These are phyloP conservation scores for Danio kyathit DNA, from an alignment of 2,797 vertebrate species.

Conservation along the genomic window DNA sequence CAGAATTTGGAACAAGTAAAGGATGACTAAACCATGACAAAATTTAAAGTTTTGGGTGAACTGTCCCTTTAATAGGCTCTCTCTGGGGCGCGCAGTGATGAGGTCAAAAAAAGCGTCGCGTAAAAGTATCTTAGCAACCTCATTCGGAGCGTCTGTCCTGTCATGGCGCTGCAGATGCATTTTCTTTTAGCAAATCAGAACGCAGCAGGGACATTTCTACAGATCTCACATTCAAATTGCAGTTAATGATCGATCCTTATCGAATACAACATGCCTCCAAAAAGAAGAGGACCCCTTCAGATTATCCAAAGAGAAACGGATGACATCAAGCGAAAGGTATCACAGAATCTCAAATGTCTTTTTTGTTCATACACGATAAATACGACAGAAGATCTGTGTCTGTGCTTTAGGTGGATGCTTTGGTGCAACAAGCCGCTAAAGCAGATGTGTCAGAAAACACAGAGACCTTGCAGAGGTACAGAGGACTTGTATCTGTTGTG, in stretches of 20 bases:
- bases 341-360: slow-evolving; percentile 11
- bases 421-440: slow-evolving; percentile 20
- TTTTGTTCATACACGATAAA: not conserved
- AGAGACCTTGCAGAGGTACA: slow-evolving; percentile 49
- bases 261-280: slow-evolving; percentile 70
- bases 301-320: slow-evolving; percentile 71
- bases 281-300: slow-evolving; percentile 76
- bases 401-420: slow-evolving; percentile 45
- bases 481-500: not conserved
- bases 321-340: slow-evolving; percentile 71
- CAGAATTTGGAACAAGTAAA: no score
- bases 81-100: slow-evolving; percentile 20
- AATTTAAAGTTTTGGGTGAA: no score
- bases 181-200: not conserved
- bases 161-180: slow-evolving; percentile 2
- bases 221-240: not conserved
- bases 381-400: not conserved
- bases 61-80: not conserved
- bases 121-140: slow-evolving; percentile 36
- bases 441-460: not conserved
- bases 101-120: not conserved
- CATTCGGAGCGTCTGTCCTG: not conserved
- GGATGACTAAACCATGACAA: no score
- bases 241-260: not conserved
- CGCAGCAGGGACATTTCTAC: not conserved